Evolutionary conservation across 2,888 invertebrate species (phyloP), one percentile per base, ranked within the genome.

Genomic region (Stenodema calcarata): DNA sequence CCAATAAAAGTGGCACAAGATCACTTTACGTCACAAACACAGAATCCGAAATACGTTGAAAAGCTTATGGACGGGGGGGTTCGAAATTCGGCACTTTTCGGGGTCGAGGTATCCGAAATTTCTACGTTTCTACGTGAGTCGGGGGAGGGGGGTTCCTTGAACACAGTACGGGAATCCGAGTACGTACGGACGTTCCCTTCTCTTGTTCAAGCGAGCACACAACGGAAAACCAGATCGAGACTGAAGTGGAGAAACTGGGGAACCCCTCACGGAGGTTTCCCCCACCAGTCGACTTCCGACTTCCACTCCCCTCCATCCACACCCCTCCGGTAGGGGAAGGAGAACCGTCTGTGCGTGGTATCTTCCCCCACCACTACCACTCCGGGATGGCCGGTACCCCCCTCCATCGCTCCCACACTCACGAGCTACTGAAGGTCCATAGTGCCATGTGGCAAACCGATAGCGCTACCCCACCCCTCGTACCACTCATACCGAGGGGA

Each of bases 141-240:
- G 23, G 1, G 23, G n/a, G n/a, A n/a, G n/a, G 16, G 50, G n/a
- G 50, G n/a, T 50, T 16, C 2, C 9, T 23, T 18, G 62, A 62
- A 62, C 62, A 47, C 69, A 75, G 75, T 23, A 78, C 42, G 78
- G 78, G 41, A 44, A 18, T 78, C 78, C 78, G 78, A 42, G n/a
- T 23, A 44, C n/a, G 44, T 3, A n/a, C 42, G 44, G 42, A 78
- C 78, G 78, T 42, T n/a, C 41, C 78, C 78, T 78, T 78, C 78
- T 42, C 78, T 44, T 78, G 75, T 41, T 42, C 75, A 44, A 11
- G 23, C 44, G 11, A 23, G 44, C 18, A n/a, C 78, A 50, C 80
- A 30, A 62, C 69, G 82, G 35, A 69, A 23, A 50, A 54, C 82
- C 62, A 82, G 82, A 69, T 69, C 69, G 82, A 82, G 69, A 69